Percentiles rank a stretch among this genome's conserved stretches.
Conservation (phyloP, 2,113 vertebrate species). For the Bombycilla garrulus region DNA sequence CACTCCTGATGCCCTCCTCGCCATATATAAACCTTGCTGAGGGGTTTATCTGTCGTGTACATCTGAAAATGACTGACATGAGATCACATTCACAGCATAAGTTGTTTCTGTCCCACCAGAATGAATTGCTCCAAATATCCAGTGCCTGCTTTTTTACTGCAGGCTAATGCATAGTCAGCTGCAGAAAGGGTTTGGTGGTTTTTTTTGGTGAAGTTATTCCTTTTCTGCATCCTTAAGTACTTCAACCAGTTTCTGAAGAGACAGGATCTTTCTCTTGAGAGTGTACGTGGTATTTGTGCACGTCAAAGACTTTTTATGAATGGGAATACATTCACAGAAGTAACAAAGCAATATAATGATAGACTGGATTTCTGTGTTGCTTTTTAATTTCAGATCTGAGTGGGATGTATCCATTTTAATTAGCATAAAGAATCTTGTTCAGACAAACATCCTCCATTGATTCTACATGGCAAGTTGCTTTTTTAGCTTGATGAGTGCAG, state of each 20-base stretch:
- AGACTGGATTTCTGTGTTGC: not conserved
- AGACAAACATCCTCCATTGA: not conserved
- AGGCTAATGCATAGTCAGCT: not conserved
- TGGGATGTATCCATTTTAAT: not conserved
- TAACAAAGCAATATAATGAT: not conserved
- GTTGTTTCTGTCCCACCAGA: not conserved
- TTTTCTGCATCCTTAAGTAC: not conserved
- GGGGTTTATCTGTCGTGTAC: rapidly evolving
- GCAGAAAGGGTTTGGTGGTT: not conserved
- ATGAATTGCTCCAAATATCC: not conserved
- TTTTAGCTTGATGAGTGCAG: not conserved
- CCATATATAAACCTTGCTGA: not conserved
- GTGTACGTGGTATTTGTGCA: not conserved
- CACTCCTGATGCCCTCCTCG: not conserved
- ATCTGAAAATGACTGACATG: not conserved
- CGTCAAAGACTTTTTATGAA: not conserved
- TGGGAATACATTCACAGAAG: not conserved
- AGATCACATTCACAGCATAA: rapidly evolving
- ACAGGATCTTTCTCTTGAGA: not conserved
- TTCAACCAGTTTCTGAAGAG: not conserved
- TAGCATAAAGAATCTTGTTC: not conserved
- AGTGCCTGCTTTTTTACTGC: not conserved
- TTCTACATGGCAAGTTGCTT: not conserved
- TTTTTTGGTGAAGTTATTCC: not conserved
- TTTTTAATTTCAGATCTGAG: not conserved